Base-by-base conservation (phyloP, 2,888 invertebrate genomes). In the Nomada hirtipes region DNA sequence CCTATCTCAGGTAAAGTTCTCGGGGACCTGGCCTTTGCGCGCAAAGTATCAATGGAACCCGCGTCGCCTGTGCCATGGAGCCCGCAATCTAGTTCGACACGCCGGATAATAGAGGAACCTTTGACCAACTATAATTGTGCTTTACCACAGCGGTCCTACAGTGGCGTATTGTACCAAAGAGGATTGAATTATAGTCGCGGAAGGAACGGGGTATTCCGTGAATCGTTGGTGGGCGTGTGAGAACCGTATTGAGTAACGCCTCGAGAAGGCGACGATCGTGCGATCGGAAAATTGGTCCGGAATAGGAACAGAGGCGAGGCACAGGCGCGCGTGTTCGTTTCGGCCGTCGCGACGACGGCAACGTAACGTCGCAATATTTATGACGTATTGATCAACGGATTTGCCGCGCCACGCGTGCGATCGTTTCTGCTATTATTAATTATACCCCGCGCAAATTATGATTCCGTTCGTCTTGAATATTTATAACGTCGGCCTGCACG, bases 1-100 rank as follows among this genome's bases (percentile, higher is more conserved):
- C 98, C 1, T 98, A 98, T 94, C 94, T 98, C 85, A 95, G 98
- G 91, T 96, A 96, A 79, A 96, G 26, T 68, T 69, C 69, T 29
- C 55, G 7, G n/a, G 15, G 2, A 26, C 42, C 60, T 44, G 4
- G 47, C 47, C n/a, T 3, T 18, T 23, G 57, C 47, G 36, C n/a
- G 4, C 50, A 1, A 44, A 15, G 26, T 65, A 44, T 73, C 82
- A 55, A 72, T 69, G 71, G 57, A 69, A 61, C 60, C 36, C 59
- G 26, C 65, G 63, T 44, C 52, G 50, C 50, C 63, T 81, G 52
- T 72, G 72, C 61, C 71, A 72, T 36, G 72, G 50, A 76, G 76
- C 50, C 73, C 50, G 70, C 82, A 82, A 82, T 77, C 77, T 73
- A 69, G 52, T 73, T 82, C 76, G 82, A 76, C 77, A 55, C 77